Base-by-base conservation (phyloP, 2,888 invertebrate species). In the Galerucella calmariensis region DNA sequence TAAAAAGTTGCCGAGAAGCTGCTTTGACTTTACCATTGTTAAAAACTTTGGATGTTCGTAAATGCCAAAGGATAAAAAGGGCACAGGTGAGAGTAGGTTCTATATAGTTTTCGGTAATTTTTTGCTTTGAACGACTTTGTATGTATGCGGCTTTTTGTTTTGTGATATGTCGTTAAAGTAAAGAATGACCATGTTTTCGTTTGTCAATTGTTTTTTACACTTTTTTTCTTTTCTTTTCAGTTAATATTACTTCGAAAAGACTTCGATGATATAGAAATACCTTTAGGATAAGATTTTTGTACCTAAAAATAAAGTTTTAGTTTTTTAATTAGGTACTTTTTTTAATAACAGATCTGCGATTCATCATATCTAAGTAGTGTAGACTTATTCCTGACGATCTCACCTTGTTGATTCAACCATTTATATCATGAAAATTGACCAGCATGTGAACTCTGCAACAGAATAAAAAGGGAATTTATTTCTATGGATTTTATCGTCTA, bases 1-100 rank as follows among this genome's bases (percentile, higher is more conserved):
- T 83, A 70, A 82, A 81, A 75, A 83, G 82, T 72, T 84, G 84
- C 68, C 77, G 82, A 63, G 83, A 83, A 77, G 83, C 84, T 35
- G 83, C 83, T 10, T 78, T 83, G 16, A 81, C 81, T 12, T 70
- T 83, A 53, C 83, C 83, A 14, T 79, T 79, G 56, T 77, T 84
- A 51, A 76, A 82, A 79, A 77, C 77, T 51, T 74, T 84, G 75
- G 81, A 82, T 72, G 82, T 84, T 20, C 81, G 80, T 51, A 83
- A 84, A 71, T 83, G 83, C 73, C 75, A 78, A 67, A 80, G 81
- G 48, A 81, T 84, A 51, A 84, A 83, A 75, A 83, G 82, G 62
- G 74, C 79, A 51, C 81, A 84, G 79, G 83, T 83, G 63, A 46
- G 35, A 44, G 53, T 35, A 8, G 41, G 41, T 35, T 8, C 41